phyloP scores from a whole-genome alignment of 2,888 invertebrate species.

The Podabrus alpinus region DNA sequence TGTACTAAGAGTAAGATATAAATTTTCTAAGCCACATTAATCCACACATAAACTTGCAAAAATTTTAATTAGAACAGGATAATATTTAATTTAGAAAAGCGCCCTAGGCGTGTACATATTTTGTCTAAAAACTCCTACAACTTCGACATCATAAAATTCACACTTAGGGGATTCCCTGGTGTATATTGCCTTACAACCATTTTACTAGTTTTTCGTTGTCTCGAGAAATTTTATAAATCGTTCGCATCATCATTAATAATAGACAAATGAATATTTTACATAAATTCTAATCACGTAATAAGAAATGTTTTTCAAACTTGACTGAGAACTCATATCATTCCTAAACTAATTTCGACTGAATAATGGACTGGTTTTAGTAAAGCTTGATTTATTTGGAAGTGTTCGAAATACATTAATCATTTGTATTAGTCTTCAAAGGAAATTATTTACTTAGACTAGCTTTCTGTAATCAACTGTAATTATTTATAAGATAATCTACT shows the following conservation, averaged over 20 bases:
- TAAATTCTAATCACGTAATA: not conserved
- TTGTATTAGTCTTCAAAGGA: not conserved
- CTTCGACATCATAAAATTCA: too few species aligned
- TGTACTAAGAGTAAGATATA: not conserved
- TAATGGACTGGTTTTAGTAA: not conserved
- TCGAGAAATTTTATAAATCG: not conserved
- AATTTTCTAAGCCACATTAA: too few species aligned
- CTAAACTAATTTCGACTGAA: not conserved
- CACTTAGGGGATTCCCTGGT: not conserved
- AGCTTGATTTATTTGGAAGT: not conserved
- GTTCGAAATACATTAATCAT: conserved; percentile 4
- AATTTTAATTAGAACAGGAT: too few species aligned
- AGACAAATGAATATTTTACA: not conserved
- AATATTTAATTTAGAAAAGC: too few species aligned
- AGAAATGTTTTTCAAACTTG: not conserved
- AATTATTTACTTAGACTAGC: conserved; percentile 4
- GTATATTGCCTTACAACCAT: not conserved
- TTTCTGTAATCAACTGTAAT: conserved; percentile 3
- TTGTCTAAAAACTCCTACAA: too few species aligned
- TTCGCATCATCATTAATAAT: not conserved
- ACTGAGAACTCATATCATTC: not conserved
- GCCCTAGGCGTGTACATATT: too few species aligned
- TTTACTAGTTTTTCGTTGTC: not conserved
- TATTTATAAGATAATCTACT: not conserved
- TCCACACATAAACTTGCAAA: too few species aligned